Percentiles rank a stretch among this genome's conserved stretches.
phyloP scores from a whole-genome alignment of 2,797 vertebrate species.

The Semotilus atromaculatus region DNA sequence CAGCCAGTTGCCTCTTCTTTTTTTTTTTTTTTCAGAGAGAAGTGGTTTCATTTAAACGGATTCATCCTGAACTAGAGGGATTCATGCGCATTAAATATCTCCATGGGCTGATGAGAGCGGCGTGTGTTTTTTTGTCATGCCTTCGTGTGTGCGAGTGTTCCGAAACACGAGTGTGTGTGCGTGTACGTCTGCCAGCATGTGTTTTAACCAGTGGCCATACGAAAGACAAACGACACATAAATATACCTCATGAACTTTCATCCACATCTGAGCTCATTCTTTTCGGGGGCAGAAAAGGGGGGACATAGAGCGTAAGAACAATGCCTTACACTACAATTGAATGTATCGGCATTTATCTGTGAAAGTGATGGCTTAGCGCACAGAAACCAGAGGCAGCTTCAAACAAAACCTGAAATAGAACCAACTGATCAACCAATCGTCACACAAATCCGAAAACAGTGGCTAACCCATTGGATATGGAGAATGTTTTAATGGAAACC shows the following conservation, averaged over 20 bases:
- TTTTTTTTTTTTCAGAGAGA: conserved; percentile 72
- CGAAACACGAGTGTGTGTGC: neutral
- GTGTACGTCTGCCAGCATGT: conserved; percentile 27
- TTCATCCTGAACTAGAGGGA: conserved; percentile 64
- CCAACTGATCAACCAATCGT: conserved; percentile 60
- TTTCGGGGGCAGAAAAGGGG: conserved; percentile 75
- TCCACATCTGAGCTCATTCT: conserved; percentile 70
- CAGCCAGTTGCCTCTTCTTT: conserved; percentile 84
- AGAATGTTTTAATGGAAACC: conserved; percentile 67
- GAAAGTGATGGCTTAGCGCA: conserved; percentile 84
- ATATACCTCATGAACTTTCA: conserved; percentile 87
- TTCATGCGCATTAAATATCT: conserved; percentile 76
- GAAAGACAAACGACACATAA: conserved; percentile 75
- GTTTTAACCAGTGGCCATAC: conserved; percentile 67
- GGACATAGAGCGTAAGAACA: conserved; percentile 89
- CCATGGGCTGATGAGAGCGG: conserved; percentile 49
- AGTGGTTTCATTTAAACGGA: conserved; percentile 72
- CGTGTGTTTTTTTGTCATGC: conserved; percentile 23
- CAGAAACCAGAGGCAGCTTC: conserved; percentile 85
- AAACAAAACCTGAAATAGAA: conserved; percentile 79
- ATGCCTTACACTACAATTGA: conserved; percentile 98
- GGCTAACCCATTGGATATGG: conserved; percentile 64
- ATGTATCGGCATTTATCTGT: conserved; percentile 93
- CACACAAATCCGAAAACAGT: conserved; percentile 26
- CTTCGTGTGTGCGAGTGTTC: conserved; percentile 22